phyloP scores from a whole-genome alignment of 1,140 invertebrate genomes.

The Leptonema lineaticorne region DNA sequence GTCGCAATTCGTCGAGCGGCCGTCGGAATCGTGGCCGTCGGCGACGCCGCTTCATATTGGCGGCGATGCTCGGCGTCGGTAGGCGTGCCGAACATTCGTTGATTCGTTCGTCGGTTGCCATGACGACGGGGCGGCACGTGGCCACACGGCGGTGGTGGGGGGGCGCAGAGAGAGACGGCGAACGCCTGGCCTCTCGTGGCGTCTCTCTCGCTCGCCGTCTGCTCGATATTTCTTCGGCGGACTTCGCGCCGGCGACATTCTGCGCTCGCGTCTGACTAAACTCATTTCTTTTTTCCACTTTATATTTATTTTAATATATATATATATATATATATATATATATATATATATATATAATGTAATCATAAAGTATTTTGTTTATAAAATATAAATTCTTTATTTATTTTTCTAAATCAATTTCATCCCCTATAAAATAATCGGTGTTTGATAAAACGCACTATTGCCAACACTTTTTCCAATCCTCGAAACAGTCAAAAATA shows the following conservation, averaged over 20 bases:
- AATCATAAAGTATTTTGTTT: no score
- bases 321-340: no score
- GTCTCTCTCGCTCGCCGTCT: neutral
- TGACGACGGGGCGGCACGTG: slow-evolving; percentile 22
- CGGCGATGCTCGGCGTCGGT: slow-evolving; percentile 9
- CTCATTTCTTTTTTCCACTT: no score
- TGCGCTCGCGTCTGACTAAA: neutral
- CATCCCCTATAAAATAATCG: no score
- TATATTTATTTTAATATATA: no score
- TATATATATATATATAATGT: no score
- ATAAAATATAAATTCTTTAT: no score
- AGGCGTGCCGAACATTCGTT: slow-evolving; percentile 15
- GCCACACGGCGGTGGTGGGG: neutral
- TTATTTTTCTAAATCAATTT: no score
- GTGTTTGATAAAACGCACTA: no score
- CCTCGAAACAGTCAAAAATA: no score
- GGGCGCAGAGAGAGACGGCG: neutral
- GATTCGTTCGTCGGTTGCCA: slow-evolving; percentile 3
- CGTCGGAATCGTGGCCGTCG: neutral
- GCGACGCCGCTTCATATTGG: neutral
- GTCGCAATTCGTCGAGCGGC: neutral
- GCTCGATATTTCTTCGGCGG: neutral
- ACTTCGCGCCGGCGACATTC: neutral
- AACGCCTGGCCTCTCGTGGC: neutral
- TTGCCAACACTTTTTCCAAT: no score